Evolutionary conservation across 2,797 vertebrate genomes (phyloP).

Genomic region (Centroberyx gerrardi): DNA sequence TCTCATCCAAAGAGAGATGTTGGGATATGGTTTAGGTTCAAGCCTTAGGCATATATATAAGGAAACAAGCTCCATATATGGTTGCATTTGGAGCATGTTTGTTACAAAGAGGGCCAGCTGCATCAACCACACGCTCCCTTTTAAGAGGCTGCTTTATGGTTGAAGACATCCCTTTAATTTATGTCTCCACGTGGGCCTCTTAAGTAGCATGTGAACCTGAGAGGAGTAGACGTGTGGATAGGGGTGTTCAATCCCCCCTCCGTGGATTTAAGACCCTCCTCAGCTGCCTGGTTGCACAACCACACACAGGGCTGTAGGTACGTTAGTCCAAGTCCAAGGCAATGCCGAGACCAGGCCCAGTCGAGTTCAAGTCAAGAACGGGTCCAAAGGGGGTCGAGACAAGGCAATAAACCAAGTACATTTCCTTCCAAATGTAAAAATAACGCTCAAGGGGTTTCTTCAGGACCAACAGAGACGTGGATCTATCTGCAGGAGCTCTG

Average conservation of each 20-base stretch:
- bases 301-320: conserved; percentile 31
- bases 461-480: too few relatives aligned
- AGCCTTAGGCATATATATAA: conserved; percentile 25
- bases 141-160: conserved; percentile 78
- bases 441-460: too few relatives aligned
- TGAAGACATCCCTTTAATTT: conserved; percentile 80
- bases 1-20: conserved; percentile 5
- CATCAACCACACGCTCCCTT: conserved; percentile 65
- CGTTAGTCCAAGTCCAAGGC: conserved; percentile 16
- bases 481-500: too few relatives aligned
- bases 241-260: conserved; percentile 43
- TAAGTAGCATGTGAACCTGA: conserved; percentile 74
- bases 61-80: conserved; percentile 66
- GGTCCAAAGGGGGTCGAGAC: too few relatives aligned
- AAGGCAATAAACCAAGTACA: too few relatives aligned
- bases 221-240: conserved; percentile 51
- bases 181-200: conserved; percentile 72
- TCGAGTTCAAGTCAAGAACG: too few relatives aligned
- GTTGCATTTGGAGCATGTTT: conserved; percentile 58
- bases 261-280: conserved; percentile 62
- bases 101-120: conserved; percentile 71
- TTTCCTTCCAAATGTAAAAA: too few relatives aligned
- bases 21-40: not conserved
- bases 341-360: not conserved
- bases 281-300: conserved; percentile 11